Evolutionary conservation across 2,113 vertebrate genomes (phyloP).

Genomic region (Oreotrochilus melanogaster): DNA sequence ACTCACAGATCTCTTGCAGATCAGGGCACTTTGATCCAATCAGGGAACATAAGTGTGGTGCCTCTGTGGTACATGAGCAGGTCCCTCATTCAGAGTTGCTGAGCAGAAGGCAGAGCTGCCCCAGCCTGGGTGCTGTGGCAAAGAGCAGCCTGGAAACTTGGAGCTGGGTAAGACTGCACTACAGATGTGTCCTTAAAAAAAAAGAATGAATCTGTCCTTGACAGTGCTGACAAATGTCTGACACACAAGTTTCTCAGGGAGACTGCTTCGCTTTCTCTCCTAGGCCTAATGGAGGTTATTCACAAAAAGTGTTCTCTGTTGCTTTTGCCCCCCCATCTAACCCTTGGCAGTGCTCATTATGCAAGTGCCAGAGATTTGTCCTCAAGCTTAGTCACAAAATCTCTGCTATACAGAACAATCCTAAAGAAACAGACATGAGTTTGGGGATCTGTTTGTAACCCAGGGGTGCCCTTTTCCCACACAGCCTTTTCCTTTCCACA

Average conservation of each 20-base stretch:
- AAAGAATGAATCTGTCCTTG: neutral
- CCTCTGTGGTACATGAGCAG: neutral
- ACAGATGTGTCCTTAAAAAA: neutral
- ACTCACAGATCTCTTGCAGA: neutral
- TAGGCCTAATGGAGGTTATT: neutral
- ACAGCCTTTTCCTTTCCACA: neutral
- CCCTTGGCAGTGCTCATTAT: neutral
- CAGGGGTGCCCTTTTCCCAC: accelerated
- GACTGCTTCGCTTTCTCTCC: neutral
- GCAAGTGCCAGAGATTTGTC: neutral
- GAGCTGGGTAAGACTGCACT: neutral
- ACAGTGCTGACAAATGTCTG: neutral
- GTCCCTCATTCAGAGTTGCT: neutral
- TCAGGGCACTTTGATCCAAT: neutral
- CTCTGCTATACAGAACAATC: neutral
- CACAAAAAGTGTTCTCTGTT: neutral
- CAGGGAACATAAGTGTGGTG: neutral
- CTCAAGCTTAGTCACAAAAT: neutral
- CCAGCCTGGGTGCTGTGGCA: neutral
- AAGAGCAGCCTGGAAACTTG: neutral
- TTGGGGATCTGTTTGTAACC: neutral
- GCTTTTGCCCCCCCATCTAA: neutral
- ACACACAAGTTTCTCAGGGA: neutral
- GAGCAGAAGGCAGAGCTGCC: neutral
- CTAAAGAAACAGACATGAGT: neutral